Percentiles rank a stretch among this genome's conserved stretches.
Evolutionary conservation across 35 echinoderm and acorn worm genomes (phyloP).

Genomic region (Ophioderma brevispina): DNA sequence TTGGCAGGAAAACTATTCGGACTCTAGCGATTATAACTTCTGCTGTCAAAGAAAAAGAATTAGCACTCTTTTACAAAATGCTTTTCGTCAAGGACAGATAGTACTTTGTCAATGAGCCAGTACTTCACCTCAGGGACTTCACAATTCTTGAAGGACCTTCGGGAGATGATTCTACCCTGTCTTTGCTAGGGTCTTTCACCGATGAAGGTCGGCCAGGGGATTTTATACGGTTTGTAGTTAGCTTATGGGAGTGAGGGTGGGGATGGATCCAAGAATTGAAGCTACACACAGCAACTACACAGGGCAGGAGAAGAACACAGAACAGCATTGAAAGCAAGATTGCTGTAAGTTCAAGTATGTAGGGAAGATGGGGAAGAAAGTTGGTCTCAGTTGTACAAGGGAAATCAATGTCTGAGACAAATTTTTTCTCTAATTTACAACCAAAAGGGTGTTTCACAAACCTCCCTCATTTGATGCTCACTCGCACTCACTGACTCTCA

Average conservation of each 20-base stretch:
- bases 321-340: conserved; percentile 86
- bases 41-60: background rate
- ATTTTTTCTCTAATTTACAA: too few species aligned
- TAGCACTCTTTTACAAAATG: conserved; percentile 23
- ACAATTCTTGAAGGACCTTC: conserved; percentile 1
- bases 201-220: conserved; percentile 23
- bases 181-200: background rate
- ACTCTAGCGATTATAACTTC: background rate
- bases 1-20: too few species aligned
- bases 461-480: too few species aligned
- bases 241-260: conserved; percentile 55
- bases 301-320: conserved; percentile 55
- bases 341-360: conserved; percentile 65
- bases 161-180: conserved; percentile 1
- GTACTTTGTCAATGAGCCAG: conserved; percentile 61
- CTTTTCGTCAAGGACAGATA: conserved; percentile 49
- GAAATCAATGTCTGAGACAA: too few species aligned
- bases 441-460: too few species aligned
- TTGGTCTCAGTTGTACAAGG: too few species aligned
- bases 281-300: conserved; percentile 75
- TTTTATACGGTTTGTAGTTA: conserved; percentile 41
- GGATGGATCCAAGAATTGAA: conserved; percentile 60
- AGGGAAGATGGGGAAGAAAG: too few species aligned
- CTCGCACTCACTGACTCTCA: too few species aligned
- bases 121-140: conserved; percentile 46